Evolutionary conservation across 2,797 vertebrate species (phyloP).

Genomic region (Etheostoma perlongum): DNA sequence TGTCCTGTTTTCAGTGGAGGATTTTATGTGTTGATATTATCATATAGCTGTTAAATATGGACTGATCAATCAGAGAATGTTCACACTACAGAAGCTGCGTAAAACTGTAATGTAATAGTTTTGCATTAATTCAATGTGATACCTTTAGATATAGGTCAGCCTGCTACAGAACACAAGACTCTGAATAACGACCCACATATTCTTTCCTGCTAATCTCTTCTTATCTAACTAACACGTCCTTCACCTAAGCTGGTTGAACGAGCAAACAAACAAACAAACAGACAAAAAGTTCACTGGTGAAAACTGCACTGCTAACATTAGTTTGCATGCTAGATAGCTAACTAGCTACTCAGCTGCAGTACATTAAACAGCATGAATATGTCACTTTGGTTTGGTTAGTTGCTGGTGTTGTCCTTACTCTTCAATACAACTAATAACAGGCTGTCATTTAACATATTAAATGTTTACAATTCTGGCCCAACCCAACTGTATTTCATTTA

Average conservation of each 20-base stretch:
- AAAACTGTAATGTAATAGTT: not conserved
- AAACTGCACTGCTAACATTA: not conserved
- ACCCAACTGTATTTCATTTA: not conserved
- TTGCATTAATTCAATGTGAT: not conserved
- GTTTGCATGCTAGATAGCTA: not conserved
- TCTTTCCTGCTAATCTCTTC: not conserved
- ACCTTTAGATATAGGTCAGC: not conserved
- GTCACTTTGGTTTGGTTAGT: not conserved
- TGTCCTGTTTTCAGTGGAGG: not conserved
- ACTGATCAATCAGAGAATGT: not conserved
- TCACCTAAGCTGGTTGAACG: not conserved
- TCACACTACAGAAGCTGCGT: not conserved
- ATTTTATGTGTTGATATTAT: constrained; percentile 19
- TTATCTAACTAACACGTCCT: not conserved
- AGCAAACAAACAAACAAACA: no score
- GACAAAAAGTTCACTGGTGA: not conserved
- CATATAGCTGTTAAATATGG: not conserved
- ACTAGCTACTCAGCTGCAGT: not conserved
- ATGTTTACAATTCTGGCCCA: not conserved
- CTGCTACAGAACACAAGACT: not conserved
- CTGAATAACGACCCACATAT: not conserved
- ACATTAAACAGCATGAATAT: not conserved
- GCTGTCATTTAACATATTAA: not conserved
- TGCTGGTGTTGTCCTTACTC: not conserved
- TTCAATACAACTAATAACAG: not conserved